These are phyloP conservation scores for Liodrosophila aerea DNA, from an alignment of 2,888 invertebrate genomes.

Conservation along the genomic window DNA sequence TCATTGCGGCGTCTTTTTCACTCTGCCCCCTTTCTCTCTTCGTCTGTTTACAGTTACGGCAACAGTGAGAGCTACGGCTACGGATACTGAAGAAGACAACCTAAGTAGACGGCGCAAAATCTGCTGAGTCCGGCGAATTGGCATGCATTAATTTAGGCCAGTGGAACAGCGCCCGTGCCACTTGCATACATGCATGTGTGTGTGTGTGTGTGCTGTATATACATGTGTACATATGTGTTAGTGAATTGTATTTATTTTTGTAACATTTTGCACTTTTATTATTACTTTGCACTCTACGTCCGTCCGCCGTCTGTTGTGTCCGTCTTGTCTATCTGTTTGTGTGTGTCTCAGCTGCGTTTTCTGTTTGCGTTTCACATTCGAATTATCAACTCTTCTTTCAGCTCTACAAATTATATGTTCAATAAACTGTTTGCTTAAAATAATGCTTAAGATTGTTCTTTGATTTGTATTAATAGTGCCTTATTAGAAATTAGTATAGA, in stretches of 20 bases:
- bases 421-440: slow-evolving; percentile 37
- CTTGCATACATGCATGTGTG: slow-evolving; percentile 2
- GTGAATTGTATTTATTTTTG: slow-evolving; percentile 29
- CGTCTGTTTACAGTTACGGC: slow-evolving; percentile 54
- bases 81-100: slow-evolving; percentile 36
- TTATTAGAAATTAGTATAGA: too few relatives aligned
- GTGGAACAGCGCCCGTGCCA: slow-evolving; percentile 39
- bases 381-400: slow-evolving; percentile 2
- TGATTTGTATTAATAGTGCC: neutral
- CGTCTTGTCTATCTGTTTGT: slow-evolving; percentile 8
- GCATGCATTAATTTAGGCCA: slow-evolving; percentile 48
- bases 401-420: slow-evolving; percentile 14
- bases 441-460: slow-evolving; percentile 7
- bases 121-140: slow-evolving; percentile 54
- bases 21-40: slow-evolving; percentile 41
- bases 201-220: too few relatives aligned
- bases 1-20: slow-evolving; percentile 29
- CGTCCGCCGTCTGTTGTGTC: slow-evolving; percentile 2
- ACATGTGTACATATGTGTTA: slow-evolving; percentile 14
- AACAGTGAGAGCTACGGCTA: slow-evolving; percentile 28
- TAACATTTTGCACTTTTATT: slow-evolving; percentile 35
- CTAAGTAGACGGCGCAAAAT: slow-evolving; percentile 17
- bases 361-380: slow-evolving; percentile 20
- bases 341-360: slow-evolving; percentile 10
- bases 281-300: neutral